Percentiles rank a stretch among this genome's conserved stretches.
Evolutionary conservation across 1,140 invertebrate species (phyloP).

Genomic region (Leptinotarsa lineolata): DNA sequence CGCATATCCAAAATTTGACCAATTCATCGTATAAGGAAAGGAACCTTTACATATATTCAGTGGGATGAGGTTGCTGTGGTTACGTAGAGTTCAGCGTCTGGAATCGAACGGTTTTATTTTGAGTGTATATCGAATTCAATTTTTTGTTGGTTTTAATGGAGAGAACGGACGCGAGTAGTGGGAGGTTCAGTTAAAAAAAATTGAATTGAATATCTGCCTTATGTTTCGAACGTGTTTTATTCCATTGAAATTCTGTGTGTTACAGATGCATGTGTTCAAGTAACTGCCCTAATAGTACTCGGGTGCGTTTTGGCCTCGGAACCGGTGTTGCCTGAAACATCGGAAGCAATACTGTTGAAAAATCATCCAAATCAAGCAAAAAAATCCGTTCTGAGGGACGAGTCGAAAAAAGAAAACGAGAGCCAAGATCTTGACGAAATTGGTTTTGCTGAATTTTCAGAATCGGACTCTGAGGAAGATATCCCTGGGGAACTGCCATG

Average conservation of each 20-base stretch:
- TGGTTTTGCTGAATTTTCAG: constrained; percentile 42
- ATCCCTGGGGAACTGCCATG: constrained; percentile 52
- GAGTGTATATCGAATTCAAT: too few relatives aligned
- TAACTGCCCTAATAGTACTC: constrained; percentile 75
- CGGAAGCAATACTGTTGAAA: constrained; percentile 52
- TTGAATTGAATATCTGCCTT: too few relatives aligned
- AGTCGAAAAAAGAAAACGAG: constrained; percentile 1
- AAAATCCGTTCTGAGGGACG: not conserved
- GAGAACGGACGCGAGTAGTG: too few relatives aligned
- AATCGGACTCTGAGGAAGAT: constrained; percentile 23
- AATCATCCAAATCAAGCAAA: constrained; percentile 5
- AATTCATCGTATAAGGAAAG: too few relatives aligned
- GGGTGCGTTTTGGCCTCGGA: constrained; percentile 73
- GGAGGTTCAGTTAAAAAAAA: too few relatives aligned
- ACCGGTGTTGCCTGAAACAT: constrained; percentile 63
- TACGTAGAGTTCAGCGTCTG: too few relatives aligned
- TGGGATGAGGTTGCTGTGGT: too few relatives aligned
- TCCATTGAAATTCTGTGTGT: constrained; percentile 12
- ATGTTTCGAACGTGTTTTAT: too few relatives aligned
- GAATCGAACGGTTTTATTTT: too few relatives aligned
- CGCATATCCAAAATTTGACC: too few relatives aligned
- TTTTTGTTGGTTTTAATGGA: too few relatives aligned
- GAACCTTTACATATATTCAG: too few relatives aligned
- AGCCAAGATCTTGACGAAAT: constrained; percentile 30
- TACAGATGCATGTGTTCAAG: constrained; percentile 73